Base-by-base conservation (phyloP, 2,113 vertebrate genomes). In the Motacilla alba region DNA sequence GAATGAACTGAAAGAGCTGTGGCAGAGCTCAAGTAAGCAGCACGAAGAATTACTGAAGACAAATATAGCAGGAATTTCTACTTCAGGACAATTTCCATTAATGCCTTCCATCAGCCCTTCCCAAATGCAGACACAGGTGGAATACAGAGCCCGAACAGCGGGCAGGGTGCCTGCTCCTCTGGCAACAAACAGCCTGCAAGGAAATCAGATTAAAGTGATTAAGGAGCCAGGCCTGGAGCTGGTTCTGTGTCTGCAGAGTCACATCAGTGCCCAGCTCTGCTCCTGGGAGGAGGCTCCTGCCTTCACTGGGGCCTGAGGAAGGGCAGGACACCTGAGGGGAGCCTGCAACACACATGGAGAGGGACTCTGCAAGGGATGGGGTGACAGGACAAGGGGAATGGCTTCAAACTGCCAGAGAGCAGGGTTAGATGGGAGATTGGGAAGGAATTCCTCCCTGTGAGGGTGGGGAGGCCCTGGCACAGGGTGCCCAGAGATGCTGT, bases 171-270 rank as follows among this genome's bases (percentile, higher is more conserved):
- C 1, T 23, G 85, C 86, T 89, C 86, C 91, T 94, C n/a, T 59
- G 83, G 93, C 91, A 94, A 63, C 73, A 39, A 94, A 63, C 73
- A 39, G 93, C 68, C 89, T 27, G 72, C 68, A 64, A 62, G 83
- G 75, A 82, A 91, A 96, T 93, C 74, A 72, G 43, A 93, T 94
- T 79, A 91, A 68, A 58, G 70, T 91, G 93, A 96, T 95, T 82
- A 95, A 78, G 49, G 81, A 96, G 68, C 81, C 84, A 78, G 91
- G 68, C 30, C 88, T n/a, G 2, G 66, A 75, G 73, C 33, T 64
- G 69, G 68, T 58, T 93, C 37, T 35, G 77, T 55, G 74, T 37
- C 85, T 96, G 87, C 60, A 78, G 66, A 93, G 74, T 35, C 77
- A 50, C 81, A 64, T 3, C 90, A 68, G 81, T 2, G 13, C 18